Evolutionary conservation across 2,888 invertebrate genomes (phyloP).

Genomic region (Odontothrips loti): DNA sequence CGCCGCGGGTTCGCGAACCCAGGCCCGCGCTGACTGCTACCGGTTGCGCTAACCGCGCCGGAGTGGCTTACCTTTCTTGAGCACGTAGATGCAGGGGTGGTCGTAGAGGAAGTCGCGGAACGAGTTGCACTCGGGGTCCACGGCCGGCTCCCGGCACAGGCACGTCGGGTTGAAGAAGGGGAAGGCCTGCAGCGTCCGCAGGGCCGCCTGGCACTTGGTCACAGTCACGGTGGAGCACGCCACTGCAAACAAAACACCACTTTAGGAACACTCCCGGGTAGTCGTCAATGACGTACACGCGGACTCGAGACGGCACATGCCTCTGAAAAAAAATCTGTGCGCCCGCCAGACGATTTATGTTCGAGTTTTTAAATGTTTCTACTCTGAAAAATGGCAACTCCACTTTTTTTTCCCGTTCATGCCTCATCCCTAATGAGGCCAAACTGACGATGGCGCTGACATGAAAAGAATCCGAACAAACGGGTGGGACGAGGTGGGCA

Average conservation of each 20-base stretch:
- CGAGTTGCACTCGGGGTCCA: conserved; percentile 88
- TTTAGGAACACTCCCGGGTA: neutral
- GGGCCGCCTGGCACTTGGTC: conserved; percentile 87
- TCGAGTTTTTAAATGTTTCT: too few species aligned
- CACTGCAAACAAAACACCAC: conserved; percentile 58
- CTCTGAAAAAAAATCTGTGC: conserved; percentile 29
- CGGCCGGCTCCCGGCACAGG: conserved; percentile 83
- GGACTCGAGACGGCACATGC: neutral
- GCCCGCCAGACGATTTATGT: neutral
- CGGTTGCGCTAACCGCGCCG: too few species aligned
- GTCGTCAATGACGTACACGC: neutral
- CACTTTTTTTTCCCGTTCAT: too few species aligned
- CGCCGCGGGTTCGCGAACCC: neutral
- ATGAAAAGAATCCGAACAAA: conserved; percentile 1
- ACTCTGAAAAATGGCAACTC: too few species aligned
- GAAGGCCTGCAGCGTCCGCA: conserved; percentile 83
- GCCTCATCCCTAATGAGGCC: neutral
- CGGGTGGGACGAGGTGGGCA: neutral
- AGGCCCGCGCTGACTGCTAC: too few species aligned
- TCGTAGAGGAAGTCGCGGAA: conserved; percentile 90
- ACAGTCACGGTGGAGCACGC: conserved; percentile 90
- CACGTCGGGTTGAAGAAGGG: conserved; percentile 92
- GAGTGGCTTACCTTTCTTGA: conserved; percentile 69
- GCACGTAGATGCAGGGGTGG: conserved; percentile 86
- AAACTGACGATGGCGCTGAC: neutral